Conservation (phyloP, 2,113 vertebrate genomes). For the Oncorhynchus kisutch region DNA sequence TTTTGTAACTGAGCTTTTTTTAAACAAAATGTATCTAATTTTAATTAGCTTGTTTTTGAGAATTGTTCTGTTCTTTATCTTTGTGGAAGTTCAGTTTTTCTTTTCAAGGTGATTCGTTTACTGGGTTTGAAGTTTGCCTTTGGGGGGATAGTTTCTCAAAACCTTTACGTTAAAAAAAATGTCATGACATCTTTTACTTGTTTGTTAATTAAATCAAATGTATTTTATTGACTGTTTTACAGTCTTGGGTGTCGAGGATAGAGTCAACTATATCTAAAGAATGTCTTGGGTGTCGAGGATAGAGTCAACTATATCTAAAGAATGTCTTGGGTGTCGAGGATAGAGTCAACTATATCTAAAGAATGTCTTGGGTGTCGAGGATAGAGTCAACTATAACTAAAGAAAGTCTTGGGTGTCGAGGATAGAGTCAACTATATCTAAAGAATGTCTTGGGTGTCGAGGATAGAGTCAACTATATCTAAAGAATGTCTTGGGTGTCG, state of each 20-base stretch:
- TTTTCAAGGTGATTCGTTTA: not conserved
- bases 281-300: too few relatives aligned
- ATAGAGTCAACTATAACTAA: too few relatives aligned
- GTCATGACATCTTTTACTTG: not conserved
- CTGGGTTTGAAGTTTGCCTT: not conserved
- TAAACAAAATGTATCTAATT: not conserved
- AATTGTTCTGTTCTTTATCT: not conserved
- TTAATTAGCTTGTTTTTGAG: not conserved
- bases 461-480: too few relatives aligned
- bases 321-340: too few relatives aligned
- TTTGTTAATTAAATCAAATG: not conserved
- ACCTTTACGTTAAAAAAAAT: not conserved
- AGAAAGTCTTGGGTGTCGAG: too few relatives aligned
- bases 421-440: too few relatives aligned
- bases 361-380: too few relatives aligned
- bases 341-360: too few relatives aligned
- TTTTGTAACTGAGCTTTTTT: not conserved
- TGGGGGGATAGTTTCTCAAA: not conserved
- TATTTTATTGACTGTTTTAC: not conserved
- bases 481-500: too few relatives aligned
- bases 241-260: not conserved
- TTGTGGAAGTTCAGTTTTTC: not conserved
- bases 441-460: too few relatives aligned
- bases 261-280: not conserved
- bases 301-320: too few relatives aligned